Conservation (phyloP, 2,797 vertebrate species). For the Craterocephalus amniculus region DNA sequence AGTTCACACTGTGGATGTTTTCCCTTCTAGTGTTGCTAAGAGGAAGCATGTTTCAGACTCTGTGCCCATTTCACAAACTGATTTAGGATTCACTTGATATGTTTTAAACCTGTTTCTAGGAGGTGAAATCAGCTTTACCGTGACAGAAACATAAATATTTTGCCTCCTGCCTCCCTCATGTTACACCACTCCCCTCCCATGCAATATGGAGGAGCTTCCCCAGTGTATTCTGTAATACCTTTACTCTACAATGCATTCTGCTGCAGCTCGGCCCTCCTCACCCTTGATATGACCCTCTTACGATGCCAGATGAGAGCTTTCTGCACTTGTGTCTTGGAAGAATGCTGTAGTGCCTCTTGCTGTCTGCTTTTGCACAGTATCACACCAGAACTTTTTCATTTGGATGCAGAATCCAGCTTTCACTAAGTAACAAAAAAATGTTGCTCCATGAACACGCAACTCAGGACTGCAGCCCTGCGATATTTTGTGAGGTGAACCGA, state of each 20-base stretch:
- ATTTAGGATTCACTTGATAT: neutral
- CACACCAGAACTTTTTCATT: neutral
- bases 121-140: neutral
- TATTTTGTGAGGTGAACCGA: slow-evolving; percentile 28
- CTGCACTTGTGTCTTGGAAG: slow-evolving; percentile 15
- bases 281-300: slow-evolving; percentile 60
- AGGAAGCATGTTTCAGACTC: neutral
- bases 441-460: slow-evolving; percentile 28
- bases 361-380: slow-evolving; percentile 11
- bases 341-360: slow-evolving; percentile 10
- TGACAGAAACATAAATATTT: neutral
- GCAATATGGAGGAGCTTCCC: slow-evolving; percentile 41
- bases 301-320: slow-evolving; percentile 44
- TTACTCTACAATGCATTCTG: slow-evolving; percentile 30
- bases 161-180: neutral
- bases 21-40: neutral
- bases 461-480: slow-evolving; percentile 28
- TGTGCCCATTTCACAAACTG: neutral
- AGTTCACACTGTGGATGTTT: neutral
- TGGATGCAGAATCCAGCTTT: neutral
- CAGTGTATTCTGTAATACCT: slow-evolving; percentile 23
- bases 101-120: neutral
- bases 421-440: neutral
- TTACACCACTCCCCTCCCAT: slow-evolving; percentile 5
- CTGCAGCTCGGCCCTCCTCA: slow-evolving; percentile 35